Percentiles rank a stretch among this genome's conserved stretches.
phyloP scores from a whole-genome alignment of 2,797 vertebrate species.

The Philypnodon macrostomus region DNA sequence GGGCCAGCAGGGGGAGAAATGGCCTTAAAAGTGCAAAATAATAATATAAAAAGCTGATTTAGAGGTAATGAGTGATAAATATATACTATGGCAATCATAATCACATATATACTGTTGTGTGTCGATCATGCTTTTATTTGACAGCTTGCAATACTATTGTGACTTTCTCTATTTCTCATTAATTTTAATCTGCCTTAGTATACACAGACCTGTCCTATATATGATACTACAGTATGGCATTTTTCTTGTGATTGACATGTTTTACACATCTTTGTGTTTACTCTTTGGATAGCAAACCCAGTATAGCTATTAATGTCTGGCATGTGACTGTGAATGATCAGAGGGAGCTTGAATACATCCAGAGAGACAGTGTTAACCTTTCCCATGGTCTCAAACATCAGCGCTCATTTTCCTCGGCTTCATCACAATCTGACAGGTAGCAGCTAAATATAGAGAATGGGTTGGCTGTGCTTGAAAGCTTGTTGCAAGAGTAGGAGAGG shows the following conservation, averaged over 20 bases:
- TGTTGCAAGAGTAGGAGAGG: slow-evolving; percentile 29
- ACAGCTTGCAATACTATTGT: too few relatives aligned
- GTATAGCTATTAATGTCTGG: slow-evolving; percentile 42
- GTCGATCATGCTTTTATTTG: neutral
- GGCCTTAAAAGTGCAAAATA: too few relatives aligned
- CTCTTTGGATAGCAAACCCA: too few relatives aligned
- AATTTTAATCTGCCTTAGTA: too few relatives aligned
- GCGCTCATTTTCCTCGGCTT: slow-evolving; percentile 50
- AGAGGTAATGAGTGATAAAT: too few relatives aligned
- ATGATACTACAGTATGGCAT: too few relatives aligned
- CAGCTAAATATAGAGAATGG: slow-evolving; percentile 54
- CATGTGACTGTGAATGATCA: slow-evolving; percentile 52
- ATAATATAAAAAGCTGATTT: too few relatives aligned
- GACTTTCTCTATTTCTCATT: neutral
- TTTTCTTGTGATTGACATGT: slow-evolving; percentile 23
- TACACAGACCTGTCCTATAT: too few relatives aligned
- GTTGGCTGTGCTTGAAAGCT: slow-evolving; percentile 30
- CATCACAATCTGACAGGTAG: slow-evolving; percentile 55
- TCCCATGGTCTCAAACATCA: slow-evolving; percentile 50
- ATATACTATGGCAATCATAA: too few relatives aligned
- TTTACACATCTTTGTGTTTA: neutral
- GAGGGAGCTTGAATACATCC: slow-evolving; percentile 40
- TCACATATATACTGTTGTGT: too few relatives aligned
- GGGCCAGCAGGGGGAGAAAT: too few relatives aligned
- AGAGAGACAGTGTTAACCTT: slow-evolving; percentile 56